Evolutionary conservation across 2,797 vertebrate species (phyloP), one percentile per base, ranked within the genome.

Genomic region (Melanotaenia pygmaea): DNA sequence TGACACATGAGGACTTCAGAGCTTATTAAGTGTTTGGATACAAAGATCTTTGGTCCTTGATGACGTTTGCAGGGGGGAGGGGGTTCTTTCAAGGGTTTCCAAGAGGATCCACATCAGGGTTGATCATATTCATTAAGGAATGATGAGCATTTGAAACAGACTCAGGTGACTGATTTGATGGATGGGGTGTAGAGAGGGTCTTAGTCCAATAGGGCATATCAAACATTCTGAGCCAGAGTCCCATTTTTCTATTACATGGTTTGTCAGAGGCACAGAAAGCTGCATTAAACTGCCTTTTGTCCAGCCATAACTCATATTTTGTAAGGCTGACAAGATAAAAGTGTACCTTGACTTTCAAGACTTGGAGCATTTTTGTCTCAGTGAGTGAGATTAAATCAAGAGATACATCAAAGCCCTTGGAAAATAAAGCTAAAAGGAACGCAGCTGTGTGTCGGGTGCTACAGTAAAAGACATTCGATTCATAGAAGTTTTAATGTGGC

Each of bases 41-140:
- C 67, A 59, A 76, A 82, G 38, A 74, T 53, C 75, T 70, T 66
- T 68, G 70, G 83, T 67, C 75, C 71, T 66, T 68, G 68, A 84
- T 67, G 72, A 79, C 87, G 76, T 72, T 77, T 66, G 77, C 40
- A 67, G 45, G 47, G 76, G 24, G 20, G 22, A 50, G 58, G 67
- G 60, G 71, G 67, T 58, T 71, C 81, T 76, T 86, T 82, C 85
- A 76, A 74, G 51, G 67, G 71, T 74, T 62, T 85, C 65, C 77
- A 71, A 89, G 73, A 56, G 72, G 65, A 67, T 38, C 62, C 72
- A 56, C 67, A 82, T 73, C 80, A 70, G 81, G 84, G 91, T 90
- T 91, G 88, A 91, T 91, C 73, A 77, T 75, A 81, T 83, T 88
- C 89, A 89, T 92, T 89, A 85, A 67, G 72, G 64, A 73, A 75